These are phyloP conservation scores for Aphidius colemani DNA, from an alignment of 2,888 invertebrate species.

Conservation along the genomic window DNA sequence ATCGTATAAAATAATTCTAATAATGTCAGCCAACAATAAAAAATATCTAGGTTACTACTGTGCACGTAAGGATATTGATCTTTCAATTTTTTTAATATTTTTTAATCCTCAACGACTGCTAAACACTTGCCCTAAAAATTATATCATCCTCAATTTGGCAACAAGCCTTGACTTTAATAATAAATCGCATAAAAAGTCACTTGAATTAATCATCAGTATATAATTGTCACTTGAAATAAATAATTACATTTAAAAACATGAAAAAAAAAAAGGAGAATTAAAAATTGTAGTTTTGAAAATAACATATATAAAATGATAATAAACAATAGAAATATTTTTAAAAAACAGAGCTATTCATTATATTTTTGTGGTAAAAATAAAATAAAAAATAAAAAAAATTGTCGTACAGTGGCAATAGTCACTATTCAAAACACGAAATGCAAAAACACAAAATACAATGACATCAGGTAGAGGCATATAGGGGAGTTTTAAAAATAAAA, in stretches of 20 bases:
- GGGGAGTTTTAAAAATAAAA: conserved; percentile 4
- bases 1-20: conserved; percentile 1
- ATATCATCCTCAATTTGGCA: conserved; percentile 10
- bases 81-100: no score
- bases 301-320: no score
- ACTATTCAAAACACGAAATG: conserved; percentile 35
- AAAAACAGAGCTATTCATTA: conserved; percentile 42
- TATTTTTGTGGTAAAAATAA: conserved; percentile 25
- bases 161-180: not conserved
- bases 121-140: conserved; percentile 17
- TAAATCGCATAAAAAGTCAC: not conserved
- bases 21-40: not conserved
- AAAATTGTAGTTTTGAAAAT: no score
- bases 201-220: no score
- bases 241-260: no score
- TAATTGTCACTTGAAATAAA: no score
- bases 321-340: not conserved
- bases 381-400: conserved; percentile 40
- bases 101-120: no score
- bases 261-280: no score
- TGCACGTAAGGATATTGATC: no score
- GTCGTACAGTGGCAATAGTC: conserved; percentile 42
- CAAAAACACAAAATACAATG: conserved; percentile 7
- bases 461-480: conserved; percentile 14
- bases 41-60: no score